Conservation (phyloP, 2,113 vertebrate species). For the Ailuropoda melanoleuca region DNA sequence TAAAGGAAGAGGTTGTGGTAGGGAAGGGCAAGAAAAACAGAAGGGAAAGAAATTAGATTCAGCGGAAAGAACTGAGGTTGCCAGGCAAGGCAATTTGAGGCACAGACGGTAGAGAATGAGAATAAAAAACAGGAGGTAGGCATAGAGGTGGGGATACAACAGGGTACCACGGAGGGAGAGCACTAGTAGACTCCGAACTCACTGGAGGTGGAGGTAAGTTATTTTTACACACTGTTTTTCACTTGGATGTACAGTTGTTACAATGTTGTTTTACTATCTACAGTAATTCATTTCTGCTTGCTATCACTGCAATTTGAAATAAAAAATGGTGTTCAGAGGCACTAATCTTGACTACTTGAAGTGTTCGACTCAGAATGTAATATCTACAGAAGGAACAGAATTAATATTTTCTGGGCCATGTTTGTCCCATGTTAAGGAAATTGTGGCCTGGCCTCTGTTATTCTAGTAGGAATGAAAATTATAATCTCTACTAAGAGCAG, state of each 20-base stretch:
- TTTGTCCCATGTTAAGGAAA: neutral
- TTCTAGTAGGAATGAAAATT: neutral
- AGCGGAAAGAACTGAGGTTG: neutral
- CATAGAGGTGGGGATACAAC: neutral
- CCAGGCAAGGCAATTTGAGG: neutral
- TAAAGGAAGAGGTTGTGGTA: neutral
- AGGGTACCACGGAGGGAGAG: accelerated
- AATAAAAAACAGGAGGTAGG: neutral
- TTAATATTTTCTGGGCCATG: neutral
- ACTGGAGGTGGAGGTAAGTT: neutral
- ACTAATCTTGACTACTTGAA: neutral
- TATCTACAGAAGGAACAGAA: neutral
- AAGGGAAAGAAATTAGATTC: neutral
- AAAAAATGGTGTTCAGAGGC: neutral
- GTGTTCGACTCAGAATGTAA: neutral
- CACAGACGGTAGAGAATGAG: neutral
- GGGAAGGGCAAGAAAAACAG: neutral
- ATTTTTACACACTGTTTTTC: neutral
- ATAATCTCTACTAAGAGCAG: neutral
- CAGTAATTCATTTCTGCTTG: neutral
- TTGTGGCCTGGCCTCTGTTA: neutral
- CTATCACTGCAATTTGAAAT: neutral
- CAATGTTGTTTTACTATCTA: neutral
- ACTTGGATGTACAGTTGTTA: neutral
- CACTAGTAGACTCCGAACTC: accelerated